phyloP scores from a whole-genome alignment of 2,888 invertebrate species.

The Lomographa bimaculata region DNA sequence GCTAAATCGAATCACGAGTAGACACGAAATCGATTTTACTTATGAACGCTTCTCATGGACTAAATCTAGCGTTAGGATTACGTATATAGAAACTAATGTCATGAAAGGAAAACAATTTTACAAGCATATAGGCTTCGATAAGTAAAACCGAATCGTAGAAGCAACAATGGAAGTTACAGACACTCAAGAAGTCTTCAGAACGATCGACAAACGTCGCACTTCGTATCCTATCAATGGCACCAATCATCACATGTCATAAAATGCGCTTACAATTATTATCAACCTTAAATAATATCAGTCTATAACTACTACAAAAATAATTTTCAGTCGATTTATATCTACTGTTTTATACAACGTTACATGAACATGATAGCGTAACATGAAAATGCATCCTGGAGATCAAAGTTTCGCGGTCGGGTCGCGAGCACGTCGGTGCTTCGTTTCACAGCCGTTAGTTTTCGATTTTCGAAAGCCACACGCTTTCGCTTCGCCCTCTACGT shows the following conservation, averaged over 20 bases:
- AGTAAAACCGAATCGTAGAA: slow-evolving; percentile 35
- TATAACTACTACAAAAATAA: slow-evolving; percentile 83
- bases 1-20: slow-evolving; percentile 30
- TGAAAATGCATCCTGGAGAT: slow-evolving; percentile 72
- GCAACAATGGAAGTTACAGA: slow-evolving; percentile 78
- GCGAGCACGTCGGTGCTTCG: slow-evolving; percentile 45
- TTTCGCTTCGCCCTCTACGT: slow-evolving; percentile 35
- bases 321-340: slow-evolving; percentile 80
- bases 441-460: slow-evolving; percentile 58
- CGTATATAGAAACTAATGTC: too few species aligned
- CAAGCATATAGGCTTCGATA: slow-evolving; percentile 19
- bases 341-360: slow-evolving; percentile 68
- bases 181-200: slow-evolving; percentile 62
- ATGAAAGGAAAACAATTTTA: too few species aligned
- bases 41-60: slow-evolving; percentile 16
- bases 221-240: slow-evolving; percentile 82
- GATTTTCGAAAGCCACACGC: slow-evolving; percentile 39
- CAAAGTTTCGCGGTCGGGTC: slow-evolving; percentile 53
- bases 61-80: slow-evolving; percentile 2
- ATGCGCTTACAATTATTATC: slow-evolving; percentile 70
- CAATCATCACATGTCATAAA: slow-evolving; percentile 82
- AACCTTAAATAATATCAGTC: slow-evolving; percentile 79
- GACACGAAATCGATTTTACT: slow-evolving; percentile 25
- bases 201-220: slow-evolving; percentile 63
- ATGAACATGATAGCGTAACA: slow-evolving; percentile 47